phyloP scores from a whole-genome alignment of 2,888 invertebrate species.

The Lasioglossum leucozonium region DNA sequence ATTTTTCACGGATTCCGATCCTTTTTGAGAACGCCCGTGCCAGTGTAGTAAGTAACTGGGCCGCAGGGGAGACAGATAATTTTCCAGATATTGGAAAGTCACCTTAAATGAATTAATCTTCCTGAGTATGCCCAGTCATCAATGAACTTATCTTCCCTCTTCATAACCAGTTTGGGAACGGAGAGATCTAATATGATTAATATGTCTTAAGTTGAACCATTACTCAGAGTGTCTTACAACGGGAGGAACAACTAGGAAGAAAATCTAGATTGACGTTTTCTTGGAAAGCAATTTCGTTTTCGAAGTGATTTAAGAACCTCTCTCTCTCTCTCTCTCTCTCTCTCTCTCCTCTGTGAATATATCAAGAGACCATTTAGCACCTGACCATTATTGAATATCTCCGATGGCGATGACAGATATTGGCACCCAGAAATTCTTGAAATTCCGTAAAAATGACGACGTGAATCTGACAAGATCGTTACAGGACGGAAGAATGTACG shows the following conservation, averaged over 20 bases:
- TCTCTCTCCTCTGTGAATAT: background rate
- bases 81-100: slow-evolving; percentile 34
- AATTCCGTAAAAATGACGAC: background rate
- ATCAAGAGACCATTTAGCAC: background rate
- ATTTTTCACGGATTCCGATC: background rate
- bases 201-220: slow-evolving; percentile 11
- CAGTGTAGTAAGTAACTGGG: background rate
- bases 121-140: slow-evolving; percentile 10
- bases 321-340: background rate
- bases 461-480: background rate
- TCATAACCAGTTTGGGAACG: slow-evolving; percentile 6
- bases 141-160: slow-evolving; percentile 1
- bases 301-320: background rate
- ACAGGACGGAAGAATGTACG: background rate
- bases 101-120: slow-evolving; percentile 36
- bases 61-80: slow-evolving; percentile 20
- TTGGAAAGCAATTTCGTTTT: background rate
- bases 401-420: background rate
- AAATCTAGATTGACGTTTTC: slow-evolving; percentile 5
- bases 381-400: background rate
- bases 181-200: slow-evolving; percentile 18
- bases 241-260: background rate
- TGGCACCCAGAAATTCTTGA: background rate
- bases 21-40: background rate
- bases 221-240: slow-evolving; percentile 3